Conservation (phyloP, 23 tunicate genomes). For the Trididemnum clinides region DNA sequence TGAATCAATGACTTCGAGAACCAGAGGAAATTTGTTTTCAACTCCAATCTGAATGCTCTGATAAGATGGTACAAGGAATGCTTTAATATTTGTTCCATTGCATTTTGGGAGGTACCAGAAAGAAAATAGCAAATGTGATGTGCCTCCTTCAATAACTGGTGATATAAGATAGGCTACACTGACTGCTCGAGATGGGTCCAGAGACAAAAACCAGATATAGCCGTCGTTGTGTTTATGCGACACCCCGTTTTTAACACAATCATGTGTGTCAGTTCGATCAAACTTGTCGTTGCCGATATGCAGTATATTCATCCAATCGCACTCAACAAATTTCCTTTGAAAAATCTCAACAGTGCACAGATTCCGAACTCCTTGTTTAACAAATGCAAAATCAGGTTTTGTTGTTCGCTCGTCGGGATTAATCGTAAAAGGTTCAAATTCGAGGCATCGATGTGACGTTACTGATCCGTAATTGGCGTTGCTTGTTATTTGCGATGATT, state of each 20-base stretch:
- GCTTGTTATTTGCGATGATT: background rate
- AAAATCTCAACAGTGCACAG: conserved; percentile 36
- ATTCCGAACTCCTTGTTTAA: background rate
- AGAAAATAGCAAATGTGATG: conserved; percentile 19
- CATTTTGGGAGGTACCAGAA: conserved; percentile 39
- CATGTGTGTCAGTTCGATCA: background rate
- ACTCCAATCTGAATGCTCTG: background rate
- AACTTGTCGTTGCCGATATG: conserved; percentile 13
- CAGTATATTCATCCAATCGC: conserved; percentile 41
- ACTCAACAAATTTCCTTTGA: background rate
- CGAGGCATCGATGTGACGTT: conserved; percentile 23
- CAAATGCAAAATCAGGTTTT: background rate
- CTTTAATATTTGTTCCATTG: conserved; percentile 7
- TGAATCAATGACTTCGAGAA: background rate
- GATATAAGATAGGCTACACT: conserved; percentile 33
- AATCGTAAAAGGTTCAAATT: background rate
- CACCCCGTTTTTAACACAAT: conserved; percentile 30
- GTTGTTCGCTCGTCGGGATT: background rate
- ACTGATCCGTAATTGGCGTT: conserved; percentile 14
- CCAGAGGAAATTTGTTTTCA: background rate
- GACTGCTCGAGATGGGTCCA: background rate
- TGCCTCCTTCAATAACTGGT: conserved; percentile 47
- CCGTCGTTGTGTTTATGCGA: conserved; percentile 3
- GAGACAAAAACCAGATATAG: conserved; percentile 38
- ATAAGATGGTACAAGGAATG: background rate